Evolutionary conservation across 2,113 vertebrate species (phyloP), one percentile per base, ranked within the genome.

Genomic region (Pangasianodon hypophthalmus): DNA sequence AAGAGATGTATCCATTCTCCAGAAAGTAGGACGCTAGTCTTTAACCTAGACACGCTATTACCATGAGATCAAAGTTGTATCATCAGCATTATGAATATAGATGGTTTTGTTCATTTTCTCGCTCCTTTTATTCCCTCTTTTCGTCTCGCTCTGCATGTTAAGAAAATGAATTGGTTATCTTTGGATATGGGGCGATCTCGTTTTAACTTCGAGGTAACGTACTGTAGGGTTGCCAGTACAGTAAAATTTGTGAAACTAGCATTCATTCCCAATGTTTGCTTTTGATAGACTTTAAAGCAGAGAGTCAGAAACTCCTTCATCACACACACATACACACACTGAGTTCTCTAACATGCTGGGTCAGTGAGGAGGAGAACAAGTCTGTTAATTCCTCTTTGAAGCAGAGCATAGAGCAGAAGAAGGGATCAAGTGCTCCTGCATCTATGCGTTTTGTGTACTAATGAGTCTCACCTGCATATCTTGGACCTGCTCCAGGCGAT

Each of bases 401-500:
- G 58, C 81, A 4, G 62, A 81, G 85, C 50, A 56, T 18, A 48
- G 81, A 75, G 56, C 83, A 83, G 73, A 60, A 87, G 58, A 86
- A 89, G 46, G 26, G 77, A 86, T 91, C 84, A 88, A 89, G 90
- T 85, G 44, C 56, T 48, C 85, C 75, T 91, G 50, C 81, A 64
- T 87, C 60, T 62, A 73, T 67, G 82, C 62, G 58, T 79, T 87
- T 85, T 80, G 82, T 85, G 82, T 88, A 64, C 69, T 87, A 44
- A 91, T 91, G 87, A 92, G 91, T 88, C 87, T 85, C 88, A 90
- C 91, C 90, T 91, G 88, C 81, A 60, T 69, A 52, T 44, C 69
- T 80, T 90, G 91, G 91, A 91, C 46, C 37, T n/a, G 26, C 52
- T 91, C 91, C 90, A 91, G 87, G 84, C 77, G 85, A 92, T 91